These are phyloP conservation scores for Calliopsis andreniformis DNA, from an alignment of 1,140 invertebrate species.

Conservation along the genomic window DNA sequence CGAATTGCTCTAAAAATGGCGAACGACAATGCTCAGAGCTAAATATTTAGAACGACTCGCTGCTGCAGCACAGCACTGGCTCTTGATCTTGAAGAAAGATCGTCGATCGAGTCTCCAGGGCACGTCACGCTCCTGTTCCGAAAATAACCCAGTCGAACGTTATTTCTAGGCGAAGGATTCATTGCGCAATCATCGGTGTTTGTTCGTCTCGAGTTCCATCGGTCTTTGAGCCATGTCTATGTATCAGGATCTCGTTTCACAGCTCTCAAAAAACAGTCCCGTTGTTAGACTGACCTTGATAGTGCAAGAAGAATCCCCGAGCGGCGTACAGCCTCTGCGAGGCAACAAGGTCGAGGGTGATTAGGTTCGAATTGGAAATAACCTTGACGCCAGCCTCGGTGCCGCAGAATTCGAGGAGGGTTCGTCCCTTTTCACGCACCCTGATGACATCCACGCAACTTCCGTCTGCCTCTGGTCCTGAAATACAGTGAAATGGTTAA, in stretches of 20 bases:
- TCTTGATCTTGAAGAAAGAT: not conserved
- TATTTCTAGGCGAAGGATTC: constrained; percentile 31
- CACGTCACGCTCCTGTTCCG: not conserved
- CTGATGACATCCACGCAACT: constrained; percentile 76
- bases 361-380: constrained; percentile 74
- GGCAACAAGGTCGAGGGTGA: constrained; percentile 77
- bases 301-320: constrained; percentile 78
- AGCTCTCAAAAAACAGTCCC: not conserved
- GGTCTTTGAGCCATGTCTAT: not conserved
- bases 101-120: not conserved
- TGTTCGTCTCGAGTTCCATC: constrained; percentile 14
- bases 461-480: constrained; percentile 73
- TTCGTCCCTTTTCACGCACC: constrained; percentile 74
- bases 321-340: constrained; percentile 70
- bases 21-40: no score
- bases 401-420: constrained; percentile 76
- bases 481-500: not conserved
- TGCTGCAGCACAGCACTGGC: not conserved
- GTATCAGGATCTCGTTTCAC: constrained; percentile 11
- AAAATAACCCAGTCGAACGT: constrained; percentile 5
- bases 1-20: no score
- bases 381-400: constrained; percentile 73
- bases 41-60: no score
- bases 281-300: constrained; percentile 70
- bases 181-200: constrained; percentile 10